A percentile compares a stretch with the other conserved stretches of the same genome.
Evolutionary conservation across 2,113 vertebrate genomes (phyloP).

Genomic region (Mobula hypostoma): DNA sequence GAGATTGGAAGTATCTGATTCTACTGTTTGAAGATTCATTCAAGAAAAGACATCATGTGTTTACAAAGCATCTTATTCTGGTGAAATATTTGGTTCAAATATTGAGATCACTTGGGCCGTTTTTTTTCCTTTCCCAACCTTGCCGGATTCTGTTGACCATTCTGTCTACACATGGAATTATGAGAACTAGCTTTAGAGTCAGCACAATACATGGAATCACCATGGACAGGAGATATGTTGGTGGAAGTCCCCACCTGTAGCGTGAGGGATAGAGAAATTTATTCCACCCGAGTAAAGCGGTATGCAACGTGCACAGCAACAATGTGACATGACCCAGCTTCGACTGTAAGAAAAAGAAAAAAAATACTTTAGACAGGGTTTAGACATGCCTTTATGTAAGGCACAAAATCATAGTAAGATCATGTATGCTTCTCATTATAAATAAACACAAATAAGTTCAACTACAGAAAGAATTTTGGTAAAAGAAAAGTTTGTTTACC

Average conservation of each 20-base stretch:
- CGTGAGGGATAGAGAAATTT: constrained; percentile 55
- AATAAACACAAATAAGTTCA: neutral
- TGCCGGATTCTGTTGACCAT: constrained; percentile 69
- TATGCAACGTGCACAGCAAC: constrained; percentile 72
- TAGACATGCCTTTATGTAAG: neutral
- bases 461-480: too few species aligned
- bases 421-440: neutral
- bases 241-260: constrained; percentile 75
- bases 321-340: constrained; percentile 80
- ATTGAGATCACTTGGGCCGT: constrained; percentile 26
- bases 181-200: constrained; percentile 67
- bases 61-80: constrained; percentile 20
- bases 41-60: too few species aligned
- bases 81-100: neutral
- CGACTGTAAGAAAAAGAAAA: constrained; percentile 60
- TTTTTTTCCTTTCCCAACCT: constrained; percentile 72
- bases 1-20: neutral
- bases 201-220: constrained; percentile 71
- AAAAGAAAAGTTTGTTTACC: neutral
- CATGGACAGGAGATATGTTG: constrained; percentile 65
- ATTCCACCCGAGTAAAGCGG: constrained; percentile 68
- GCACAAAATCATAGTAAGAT: neutral
- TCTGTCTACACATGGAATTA: constrained; percentile 72
- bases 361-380: constrained; percentile 20
- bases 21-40: neutral